Percentiles rank a stretch among this genome's conserved stretches.
phyloP scores from a whole-genome alignment of 37 sponge, comb jelly and placozoan species.

The Spongilla lacustris region DNA sequence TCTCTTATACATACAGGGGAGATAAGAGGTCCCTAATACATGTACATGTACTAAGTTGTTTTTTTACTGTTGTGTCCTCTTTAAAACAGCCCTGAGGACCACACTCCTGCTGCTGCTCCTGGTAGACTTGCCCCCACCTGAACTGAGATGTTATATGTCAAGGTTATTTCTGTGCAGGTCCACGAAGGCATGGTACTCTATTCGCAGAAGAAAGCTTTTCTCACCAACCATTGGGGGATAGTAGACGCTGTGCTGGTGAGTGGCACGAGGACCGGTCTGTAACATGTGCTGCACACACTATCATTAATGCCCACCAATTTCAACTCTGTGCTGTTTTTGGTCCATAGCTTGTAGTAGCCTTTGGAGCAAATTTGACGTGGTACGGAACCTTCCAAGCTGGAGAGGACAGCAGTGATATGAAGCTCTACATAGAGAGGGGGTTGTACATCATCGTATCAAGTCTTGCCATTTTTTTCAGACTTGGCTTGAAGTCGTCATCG shows the following conservation, averaged over 20 bases:
- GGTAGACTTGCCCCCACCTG: not conserved
- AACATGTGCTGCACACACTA: too few relatives aligned
- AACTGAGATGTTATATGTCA: too few relatives aligned
- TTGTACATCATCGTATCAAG: constrained; percentile 16
- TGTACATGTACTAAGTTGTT: too few relatives aligned
- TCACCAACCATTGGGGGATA: not conserved
- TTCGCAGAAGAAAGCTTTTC: not conserved
- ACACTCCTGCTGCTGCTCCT: not conserved
- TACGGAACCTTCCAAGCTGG: constrained; percentile 2
- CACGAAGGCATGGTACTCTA: not conserved
- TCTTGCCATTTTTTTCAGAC: constrained; percentile 36
- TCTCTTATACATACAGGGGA: too few relatives aligned
- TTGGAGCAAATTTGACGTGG: constrained; percentile 14
- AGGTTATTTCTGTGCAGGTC: not conserved
- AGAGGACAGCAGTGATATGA: not conserved
- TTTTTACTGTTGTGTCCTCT: not conserved
- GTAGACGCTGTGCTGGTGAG: not conserved
- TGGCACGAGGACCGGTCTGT: not conserved
- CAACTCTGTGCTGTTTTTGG: not conserved
- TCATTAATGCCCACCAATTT: too few relatives aligned
- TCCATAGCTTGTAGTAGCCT: constrained; percentile 34
- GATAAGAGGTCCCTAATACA: too few relatives aligned
- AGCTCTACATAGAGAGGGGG: constrained; percentile 11
- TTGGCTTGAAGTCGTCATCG: constrained; percentile 45
- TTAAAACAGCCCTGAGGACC: not conserved